Evolutionary conservation across 2,113 vertebrate genomes (phyloP), one percentile per base, ranked within the genome.

Genomic region (Passer montanus): DNA sequence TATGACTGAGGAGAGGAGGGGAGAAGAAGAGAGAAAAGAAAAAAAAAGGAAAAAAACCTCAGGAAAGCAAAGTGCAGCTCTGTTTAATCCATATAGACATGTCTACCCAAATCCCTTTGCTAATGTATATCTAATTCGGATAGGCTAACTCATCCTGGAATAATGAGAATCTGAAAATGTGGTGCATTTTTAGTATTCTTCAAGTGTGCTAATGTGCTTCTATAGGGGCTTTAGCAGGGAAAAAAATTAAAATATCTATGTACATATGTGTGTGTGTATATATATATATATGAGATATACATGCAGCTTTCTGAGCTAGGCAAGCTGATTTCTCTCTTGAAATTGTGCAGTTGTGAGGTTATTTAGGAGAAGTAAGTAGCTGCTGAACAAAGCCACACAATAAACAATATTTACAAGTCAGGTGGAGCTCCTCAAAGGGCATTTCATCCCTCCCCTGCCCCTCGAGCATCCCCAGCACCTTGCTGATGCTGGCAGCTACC

Each of bases 1-100:
- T 90, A 87, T 93, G 84, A 95, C 69, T 49, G 69, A 92, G 67
- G 35, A 84, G 56, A 37, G 35, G 37, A 77, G 68, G 24, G 37
- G 46, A 64, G 16, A 10, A 41, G 30, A 24, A 9, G 2, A 0
- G 44, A 37, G 20, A 7, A 20, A 3, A 30, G 5, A 2, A 47
- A 41, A 10, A 18, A 7, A 7, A 5, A 4, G 4, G 27, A 13
- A n/a, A 74, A 93, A 73, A 27, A 26, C 0, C 43, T 69, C 85
- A 26, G 62, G 75, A 93, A 97, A 95, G 96, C 47, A 73, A 92
- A 96, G 53, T 90, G 80, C 75, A 95, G 89, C 84, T 95, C 95
- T 95, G 70, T 89, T 95, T 95, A 97, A 97, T 96, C 96, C 95
- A 95, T 91, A 96, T 11, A 95, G 95, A 95, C 93, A 94, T 95